A percentile compares a stretch with the other conserved stretches of the same genome.
Evolutionary conservation across 2,888 invertebrate species (phyloP).

Genomic region (Autographa pulchrina): DNA sequence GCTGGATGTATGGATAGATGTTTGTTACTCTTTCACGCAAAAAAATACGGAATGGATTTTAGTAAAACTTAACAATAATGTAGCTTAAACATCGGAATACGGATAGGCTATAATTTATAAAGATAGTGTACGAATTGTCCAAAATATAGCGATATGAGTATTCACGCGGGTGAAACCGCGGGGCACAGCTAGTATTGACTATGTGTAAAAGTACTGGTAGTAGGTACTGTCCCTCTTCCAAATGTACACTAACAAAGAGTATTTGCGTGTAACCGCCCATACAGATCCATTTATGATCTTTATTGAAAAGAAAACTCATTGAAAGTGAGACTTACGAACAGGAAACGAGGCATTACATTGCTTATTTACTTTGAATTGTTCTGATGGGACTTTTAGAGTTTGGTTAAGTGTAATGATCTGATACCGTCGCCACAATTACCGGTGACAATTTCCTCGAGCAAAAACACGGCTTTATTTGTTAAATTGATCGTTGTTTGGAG

Average conservation of each 20-base stretch:
- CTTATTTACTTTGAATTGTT: conserved; percentile 20
- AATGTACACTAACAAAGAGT: conserved; percentile 18
- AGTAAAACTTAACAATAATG: too few species aligned
- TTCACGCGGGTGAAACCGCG: too few species aligned
- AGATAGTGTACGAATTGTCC: too few species aligned
- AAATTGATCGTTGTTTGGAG: background rate
- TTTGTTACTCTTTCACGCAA: too few species aligned
- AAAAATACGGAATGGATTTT: too few species aligned
- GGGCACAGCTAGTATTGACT: background rate
- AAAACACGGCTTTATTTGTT: conserved; percentile 2
- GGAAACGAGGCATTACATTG: conserved; percentile 1
- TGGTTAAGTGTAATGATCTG: conserved; percentile 1
- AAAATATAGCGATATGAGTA: too few species aligned
- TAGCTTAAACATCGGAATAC: too few species aligned
- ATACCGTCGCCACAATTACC: background rate
- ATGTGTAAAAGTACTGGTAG: background rate
- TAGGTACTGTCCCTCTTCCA: background rate
- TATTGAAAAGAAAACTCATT: conserved; percentile 28
- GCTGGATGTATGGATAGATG: background rate
- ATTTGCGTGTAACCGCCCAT: conserved; percentile 13
- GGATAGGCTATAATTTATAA: too few species aligned
- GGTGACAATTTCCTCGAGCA: conserved; percentile 1
- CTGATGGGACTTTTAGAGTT: background rate
- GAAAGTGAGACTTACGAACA: conserved; percentile 27
- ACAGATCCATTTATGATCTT: conserved; percentile 31